Evolutionary conservation across 2,113 vertebrate species (phyloP).

Genomic region (Procavia capensis): DNA sequence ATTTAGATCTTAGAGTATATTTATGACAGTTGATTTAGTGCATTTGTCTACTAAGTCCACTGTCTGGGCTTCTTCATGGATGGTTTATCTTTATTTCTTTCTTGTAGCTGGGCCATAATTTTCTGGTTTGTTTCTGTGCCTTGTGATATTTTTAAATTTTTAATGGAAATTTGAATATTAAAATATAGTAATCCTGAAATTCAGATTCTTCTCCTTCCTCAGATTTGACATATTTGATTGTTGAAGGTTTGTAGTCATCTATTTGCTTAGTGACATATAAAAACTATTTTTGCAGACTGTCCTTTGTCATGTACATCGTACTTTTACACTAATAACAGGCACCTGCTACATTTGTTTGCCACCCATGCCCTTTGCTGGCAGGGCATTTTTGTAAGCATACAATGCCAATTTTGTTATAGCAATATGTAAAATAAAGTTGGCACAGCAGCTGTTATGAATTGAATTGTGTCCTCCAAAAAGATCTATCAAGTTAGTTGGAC

Average conservation of each 20-base stretch:
- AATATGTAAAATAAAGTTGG: no score
- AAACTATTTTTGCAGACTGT: background rate
- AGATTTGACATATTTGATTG: background rate
- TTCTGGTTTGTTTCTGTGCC: background rate
- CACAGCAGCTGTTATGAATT: no score
- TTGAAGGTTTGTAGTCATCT: background rate
- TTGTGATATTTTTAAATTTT: background rate
- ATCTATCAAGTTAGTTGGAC: no score
- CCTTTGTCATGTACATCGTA: background rate
- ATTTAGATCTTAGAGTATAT: background rate
- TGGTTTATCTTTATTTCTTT: background rate
- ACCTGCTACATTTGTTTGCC: no score
- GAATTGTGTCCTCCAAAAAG: no score
- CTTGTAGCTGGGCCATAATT: background rate
- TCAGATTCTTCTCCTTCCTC: background rate
- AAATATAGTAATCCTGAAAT: background rate
- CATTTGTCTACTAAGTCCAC: background rate
- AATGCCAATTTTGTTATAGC: no score
- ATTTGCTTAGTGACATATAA: background rate
- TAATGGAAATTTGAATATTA: background rate
- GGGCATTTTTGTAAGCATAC: no score
- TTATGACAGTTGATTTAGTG: background rate
- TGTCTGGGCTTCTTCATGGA: background rate
- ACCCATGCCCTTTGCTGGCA: no score
- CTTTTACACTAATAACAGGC: no score